Base-by-base conservation (phyloP, 2,797 vertebrate species). In the Cygnus olor region DNA sequence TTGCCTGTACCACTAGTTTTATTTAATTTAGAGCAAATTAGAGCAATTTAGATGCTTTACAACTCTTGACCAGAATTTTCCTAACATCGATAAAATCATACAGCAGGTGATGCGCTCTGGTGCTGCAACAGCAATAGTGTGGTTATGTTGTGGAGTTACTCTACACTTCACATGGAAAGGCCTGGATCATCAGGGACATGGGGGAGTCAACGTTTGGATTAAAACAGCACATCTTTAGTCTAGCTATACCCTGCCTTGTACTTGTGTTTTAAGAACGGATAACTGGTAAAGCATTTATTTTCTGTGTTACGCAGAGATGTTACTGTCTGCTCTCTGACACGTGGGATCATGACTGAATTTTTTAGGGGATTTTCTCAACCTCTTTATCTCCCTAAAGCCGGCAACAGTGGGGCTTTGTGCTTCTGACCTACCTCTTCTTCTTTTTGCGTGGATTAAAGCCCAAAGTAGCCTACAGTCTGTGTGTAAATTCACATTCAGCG, bases 341-440 rank as follows among this genome's bases (percentile, higher is more conserved):
- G 69, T 0, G 0, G 28, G n/a, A 94, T 90, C 28, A 58, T 76
- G 54, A 78, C n/a, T 69, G 70, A 88, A 90, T 92, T 78, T 79
- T 79, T 79, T n/a, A 54, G 17, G 42, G 22, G 70, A 93, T 96
- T 95, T 93, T 93, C 74, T 94, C 78, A 73, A 70, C 80, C 73
- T 80, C 61, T 91, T 91, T 80, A 91, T 81, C 68, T 80, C 58
- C 72, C 92, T 45, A 88, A n/a, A 91, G 47, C n/a, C 30, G 66
- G 44, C 63, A 72, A 87, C 40, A 84, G 63, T 65, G 45, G 65
- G 85, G 70, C 38, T 81, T 70, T 64, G 28, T 81, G 24, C 80
- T 95, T 93, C 51, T 86, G 56, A 79, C 19, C 71, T 86, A 42
- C 25, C 49, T 81, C 57, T 79, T 86, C 8, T n/a, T 27, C 20